Evolutionary conservation across 1,140 invertebrate genomes (phyloP).

Genomic region (Gryllus bimaculatus): DNA sequence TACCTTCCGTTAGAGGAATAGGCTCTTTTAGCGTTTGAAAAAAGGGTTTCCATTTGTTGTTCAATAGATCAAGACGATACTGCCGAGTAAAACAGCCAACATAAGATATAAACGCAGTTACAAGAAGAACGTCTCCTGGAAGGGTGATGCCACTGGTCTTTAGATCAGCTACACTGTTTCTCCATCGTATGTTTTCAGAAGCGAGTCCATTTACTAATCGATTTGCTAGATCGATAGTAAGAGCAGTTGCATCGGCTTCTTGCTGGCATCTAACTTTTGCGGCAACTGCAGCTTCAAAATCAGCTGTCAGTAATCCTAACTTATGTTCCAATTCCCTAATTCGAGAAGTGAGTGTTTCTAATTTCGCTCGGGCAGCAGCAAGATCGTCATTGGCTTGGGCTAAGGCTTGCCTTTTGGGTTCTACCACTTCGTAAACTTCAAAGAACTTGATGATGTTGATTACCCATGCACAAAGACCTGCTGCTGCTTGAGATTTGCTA

Average conservation of each 20-base stretch:
- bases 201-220: slow-evolving; percentile 84
- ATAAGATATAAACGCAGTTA: slow-evolving; percentile 92
- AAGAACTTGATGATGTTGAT: slow-evolving; percentile 88
- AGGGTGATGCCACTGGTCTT: slow-evolving; percentile 58
- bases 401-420: slow-evolving; percentile 77
- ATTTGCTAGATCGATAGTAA: slow-evolving; percentile 84
- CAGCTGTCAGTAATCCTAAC: slow-evolving; percentile 59
- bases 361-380: slow-evolving; percentile 65
- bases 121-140: slow-evolving; percentile 80
- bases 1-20: slow-evolving; percentile 66
- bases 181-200: slow-evolving; percentile 84
- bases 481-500: slow-evolving; percentile 80
- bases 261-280: slow-evolving; percentile 82
- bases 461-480: slow-evolving; percentile 83
- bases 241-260: slow-evolving; percentile 71
- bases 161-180: slow-evolving; percentile 52
- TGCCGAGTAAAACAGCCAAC: slow-evolving; percentile 85
- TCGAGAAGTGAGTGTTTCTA: slow-evolving; percentile 53
- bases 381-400: slow-evolving; percentile 76
- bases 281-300: slow-evolving; percentile 73
- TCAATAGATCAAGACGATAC: slow-evolving; percentile 71
- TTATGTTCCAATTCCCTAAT: slow-evolving; percentile 59
- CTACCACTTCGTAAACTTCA: slow-evolving; percentile 84
- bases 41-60: slow-evolving; percentile 70
- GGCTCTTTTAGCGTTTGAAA: slow-evolving; percentile 51